Evolutionary conservation across 92 coral and sea anemone genomes (phyloP).

Genomic region (Zoanthus solanderi): DNA sequence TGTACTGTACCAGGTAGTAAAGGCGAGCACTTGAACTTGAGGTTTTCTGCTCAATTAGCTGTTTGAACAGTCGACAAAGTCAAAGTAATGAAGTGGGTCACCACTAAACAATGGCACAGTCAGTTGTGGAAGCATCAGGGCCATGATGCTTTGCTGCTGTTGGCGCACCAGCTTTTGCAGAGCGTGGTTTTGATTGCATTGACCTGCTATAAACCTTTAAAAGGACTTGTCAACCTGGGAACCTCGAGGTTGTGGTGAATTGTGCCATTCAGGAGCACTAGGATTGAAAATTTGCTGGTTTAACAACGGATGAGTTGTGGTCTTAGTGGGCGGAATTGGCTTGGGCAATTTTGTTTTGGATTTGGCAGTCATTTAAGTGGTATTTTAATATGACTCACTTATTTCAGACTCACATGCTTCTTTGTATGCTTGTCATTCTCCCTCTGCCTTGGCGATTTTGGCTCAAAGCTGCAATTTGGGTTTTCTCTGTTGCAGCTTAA

Average conservation of each 20-base stretch:
- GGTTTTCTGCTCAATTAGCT: slow-evolving; percentile 57
- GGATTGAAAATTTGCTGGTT: slow-evolving; percentile 37
- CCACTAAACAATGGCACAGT: slow-evolving; percentile 53
- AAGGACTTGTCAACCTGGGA: slow-evolving; percentile 49
- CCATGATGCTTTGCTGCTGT: slow-evolving; percentile 62
- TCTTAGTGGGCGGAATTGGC: slow-evolving; percentile 7
- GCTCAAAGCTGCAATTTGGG: slow-evolving; percentile 51
- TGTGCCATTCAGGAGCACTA: slow-evolving; percentile 30
- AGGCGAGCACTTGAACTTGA: slow-evolving; percentile 50
- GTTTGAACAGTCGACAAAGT: slow-evolving; percentile 58
- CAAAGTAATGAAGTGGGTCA: slow-evolving; percentile 44
- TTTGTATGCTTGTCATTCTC: slow-evolving; percentile 17
- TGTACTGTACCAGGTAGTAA: slow-evolving; percentile 59
- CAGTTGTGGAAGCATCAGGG: slow-evolving; percentile 59
- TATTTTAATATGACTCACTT: not conserved
- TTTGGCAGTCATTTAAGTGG: slow-evolving; percentile 1
- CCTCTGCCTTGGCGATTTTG: slow-evolving; percentile 38
- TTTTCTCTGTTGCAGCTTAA: slow-evolving; percentile 49
- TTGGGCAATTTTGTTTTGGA: slow-evolving; percentile 36
- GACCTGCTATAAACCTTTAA: slow-evolving; percentile 53
- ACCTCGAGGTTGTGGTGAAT: slow-evolving; percentile 8
- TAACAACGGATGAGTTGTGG: slow-evolving; percentile 18
- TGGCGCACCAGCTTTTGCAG: slow-evolving; percentile 60
- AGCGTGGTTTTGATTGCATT: slow-evolving; percentile 50
- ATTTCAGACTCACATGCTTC: not conserved